Evolutionary conservation across 2,888 invertebrate genomes (phyloP), one percentile per base, ranked within the genome.

Genomic region (Schizotus pectinicornis): DNA sequence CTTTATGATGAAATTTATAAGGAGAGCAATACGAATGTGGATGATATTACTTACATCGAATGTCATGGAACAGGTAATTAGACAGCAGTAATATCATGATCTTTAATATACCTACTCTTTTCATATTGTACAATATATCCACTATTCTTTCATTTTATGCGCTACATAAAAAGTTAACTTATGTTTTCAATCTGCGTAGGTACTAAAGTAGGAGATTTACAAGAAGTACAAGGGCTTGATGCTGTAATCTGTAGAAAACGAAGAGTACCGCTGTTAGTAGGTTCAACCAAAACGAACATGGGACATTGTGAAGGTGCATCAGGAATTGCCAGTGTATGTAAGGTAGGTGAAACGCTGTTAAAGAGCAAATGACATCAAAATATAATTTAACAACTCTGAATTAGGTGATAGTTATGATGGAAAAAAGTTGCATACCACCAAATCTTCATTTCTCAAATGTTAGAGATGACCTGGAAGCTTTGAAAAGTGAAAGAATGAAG

Each of bases 221-320:
- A 95, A 75, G 97, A 98, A 79, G 82, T 94, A 54, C 83, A 87
- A 65, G 91, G 94, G 0, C 86, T 97, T 48, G 90, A 91, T 43
- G 88, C 88, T 67, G 85, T 92, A 33, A 88, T 95, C 76, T 91
- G 91, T 72, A 83, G 85, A 1, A 86, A 86, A 11, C 84, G 95
- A 9, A 86, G 83, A 0, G 59, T 35, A 5, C 87, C 85, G 0
- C 91, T 95, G 0, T 80, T 86, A 46, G 90, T 97, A 57, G 97
- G 97, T 1, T 94, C 96, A 0, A 88, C 95, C 32, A 97, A 98
- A 76, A 94, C 95, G 0, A 97, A 96, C 78, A 84, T 96, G 77
- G 97, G 98, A 0, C 97, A 98, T 79, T 86, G 92, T 0, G 97
- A 98, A 74, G 91, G 95, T 0, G 87, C 88, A 1, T 91, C 92